Conservation (phyloP, 2,113 vertebrate species). For the Mesembrinibis cayennensis region DNA sequence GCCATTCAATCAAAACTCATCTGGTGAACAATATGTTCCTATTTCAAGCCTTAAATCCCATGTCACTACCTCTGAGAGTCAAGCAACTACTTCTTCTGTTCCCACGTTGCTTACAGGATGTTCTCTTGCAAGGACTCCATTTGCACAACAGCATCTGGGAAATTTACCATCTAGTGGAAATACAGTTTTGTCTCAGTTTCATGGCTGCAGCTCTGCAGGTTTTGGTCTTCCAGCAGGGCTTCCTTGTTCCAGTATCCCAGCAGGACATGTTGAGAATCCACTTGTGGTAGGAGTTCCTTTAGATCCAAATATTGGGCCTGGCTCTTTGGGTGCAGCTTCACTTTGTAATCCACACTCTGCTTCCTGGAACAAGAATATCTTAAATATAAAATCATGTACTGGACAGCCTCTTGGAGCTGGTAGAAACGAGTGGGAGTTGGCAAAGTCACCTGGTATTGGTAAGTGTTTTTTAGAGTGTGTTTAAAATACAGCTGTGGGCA, state of each 20-base stretch:
- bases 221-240: constrained; percentile 67
- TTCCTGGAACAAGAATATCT: constrained; percentile 68
- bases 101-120: constrained; percentile 69
- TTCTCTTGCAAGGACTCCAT: constrained; percentile 66
- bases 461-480: constrained; percentile 33
- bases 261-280: constrained; percentile 66
- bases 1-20: constrained; percentile 19
- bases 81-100: constrained; percentile 55
- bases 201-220: constrained; percentile 47
- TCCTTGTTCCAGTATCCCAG: constrained; percentile 37
- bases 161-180: constrained; percentile 35
- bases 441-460: constrained; percentile 77
- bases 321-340: constrained; percentile 60
- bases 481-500: not conserved
- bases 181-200: constrained; percentile 68
- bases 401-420: constrained; percentile 56
- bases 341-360: constrained; percentile 61
- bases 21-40: constrained; percentile 61
- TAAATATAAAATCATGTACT: constrained; percentile 67
- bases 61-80: constrained; percentile 16
- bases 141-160: constrained; percentile 78
- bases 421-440: constrained; percentile 67
- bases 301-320: constrained; percentile 48
- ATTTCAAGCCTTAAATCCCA: constrained; percentile 64
- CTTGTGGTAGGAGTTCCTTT: constrained; percentile 65